Percentiles rank a stretch among this genome's conserved stretches.
Evolutionary conservation across 2,113 vertebrate genomes (phyloP).

Genomic region (Nothobranchius kuhntae): DNA sequence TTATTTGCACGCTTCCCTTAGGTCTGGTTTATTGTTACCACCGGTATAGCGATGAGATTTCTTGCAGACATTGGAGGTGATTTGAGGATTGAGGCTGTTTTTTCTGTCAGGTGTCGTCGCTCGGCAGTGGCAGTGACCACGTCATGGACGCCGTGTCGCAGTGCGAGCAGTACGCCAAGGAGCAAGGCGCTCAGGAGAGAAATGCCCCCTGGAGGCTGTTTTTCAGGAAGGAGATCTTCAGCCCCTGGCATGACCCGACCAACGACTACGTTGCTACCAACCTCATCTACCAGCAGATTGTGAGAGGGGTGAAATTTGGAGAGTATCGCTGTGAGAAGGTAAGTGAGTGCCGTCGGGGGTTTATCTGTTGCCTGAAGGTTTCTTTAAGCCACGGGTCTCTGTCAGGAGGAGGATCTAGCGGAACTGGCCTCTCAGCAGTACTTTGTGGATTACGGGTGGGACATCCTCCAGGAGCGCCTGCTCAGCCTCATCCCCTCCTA

Average conservation of each 20-base stretch:
- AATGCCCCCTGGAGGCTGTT: constrained; percentile 96
- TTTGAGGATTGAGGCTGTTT: too few relatives aligned
- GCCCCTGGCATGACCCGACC: constrained; percentile 89
- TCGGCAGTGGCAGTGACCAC: constrained; percentile 94
- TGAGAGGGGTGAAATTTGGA: constrained; percentile 96
- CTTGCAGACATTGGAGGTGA: too few relatives aligned
- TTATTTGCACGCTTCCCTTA: too few relatives aligned
- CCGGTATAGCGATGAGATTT: too few relatives aligned
- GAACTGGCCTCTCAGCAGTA: constrained; percentile 97
- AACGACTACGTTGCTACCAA: constrained; percentile 92
- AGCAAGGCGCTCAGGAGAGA: constrained; percentile 96
- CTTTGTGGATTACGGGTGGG: constrained; percentile 91
- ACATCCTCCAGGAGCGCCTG: constrained; percentile 90
- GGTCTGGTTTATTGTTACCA: too few relatives aligned
- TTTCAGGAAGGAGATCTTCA: constrained; percentile 98
- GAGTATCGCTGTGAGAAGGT: constrained; percentile 98
- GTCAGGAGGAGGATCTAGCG: constrained; percentile 93
- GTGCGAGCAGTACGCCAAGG: constrained; percentile 97
- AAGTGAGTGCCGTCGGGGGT: constrained; percentile 14
- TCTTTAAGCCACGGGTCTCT: neutral
- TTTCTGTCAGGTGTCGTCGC: constrained; percentile 88
- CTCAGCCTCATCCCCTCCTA: constrained; percentile 93
- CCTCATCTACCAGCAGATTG: constrained; percentile 96
- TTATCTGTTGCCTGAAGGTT: too few relatives aligned
- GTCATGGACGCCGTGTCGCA: constrained; percentile 98